These are phyloP conservation scores for Daphoenositta chrysoptera DNA, from an alignment of 2,113 vertebrate genomes.

Conservation along the genomic window DNA sequence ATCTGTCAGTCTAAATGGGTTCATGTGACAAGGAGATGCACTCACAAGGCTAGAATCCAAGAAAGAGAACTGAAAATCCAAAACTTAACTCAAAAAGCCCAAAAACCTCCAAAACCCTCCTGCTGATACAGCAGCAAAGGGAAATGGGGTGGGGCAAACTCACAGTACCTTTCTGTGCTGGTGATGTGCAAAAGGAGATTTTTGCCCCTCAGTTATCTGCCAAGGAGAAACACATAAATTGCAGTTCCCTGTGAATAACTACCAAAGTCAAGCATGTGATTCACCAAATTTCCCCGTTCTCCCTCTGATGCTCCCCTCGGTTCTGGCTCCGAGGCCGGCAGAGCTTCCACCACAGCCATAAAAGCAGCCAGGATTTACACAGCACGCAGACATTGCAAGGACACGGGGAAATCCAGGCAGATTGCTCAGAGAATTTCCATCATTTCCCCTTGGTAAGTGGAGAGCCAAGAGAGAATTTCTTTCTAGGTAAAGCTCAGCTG, in stretches of 20 bases:
- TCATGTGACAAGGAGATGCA: neutral
- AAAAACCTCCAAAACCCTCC: neutral
- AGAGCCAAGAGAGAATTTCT: neutral
- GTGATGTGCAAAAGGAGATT: neutral
- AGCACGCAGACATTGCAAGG: neutral
- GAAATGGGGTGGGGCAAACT: neutral
- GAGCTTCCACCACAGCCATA: neutral
- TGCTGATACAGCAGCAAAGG: neutral
- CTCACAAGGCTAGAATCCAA: neutral
- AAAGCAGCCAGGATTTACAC: neutral
- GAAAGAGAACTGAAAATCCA: neutral
- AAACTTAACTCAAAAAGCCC: neutral
- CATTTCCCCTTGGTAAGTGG: neutral
- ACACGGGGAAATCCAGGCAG: neutral
- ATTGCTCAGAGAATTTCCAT: neutral
- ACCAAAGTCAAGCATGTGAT: neutral
- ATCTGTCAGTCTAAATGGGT: neutral
- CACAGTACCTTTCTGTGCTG: neutral
- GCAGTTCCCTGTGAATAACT: neutral
- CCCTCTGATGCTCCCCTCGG: neutral
- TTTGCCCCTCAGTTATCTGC: neutral
- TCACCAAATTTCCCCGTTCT: neutral
- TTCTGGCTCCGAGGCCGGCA: neutral
- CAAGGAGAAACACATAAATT: neutral
- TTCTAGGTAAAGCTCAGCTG: neutral